phyloP scores from a whole-genome alignment of 2,888 invertebrate genomes.

The Melanophora roralis region DNA sequence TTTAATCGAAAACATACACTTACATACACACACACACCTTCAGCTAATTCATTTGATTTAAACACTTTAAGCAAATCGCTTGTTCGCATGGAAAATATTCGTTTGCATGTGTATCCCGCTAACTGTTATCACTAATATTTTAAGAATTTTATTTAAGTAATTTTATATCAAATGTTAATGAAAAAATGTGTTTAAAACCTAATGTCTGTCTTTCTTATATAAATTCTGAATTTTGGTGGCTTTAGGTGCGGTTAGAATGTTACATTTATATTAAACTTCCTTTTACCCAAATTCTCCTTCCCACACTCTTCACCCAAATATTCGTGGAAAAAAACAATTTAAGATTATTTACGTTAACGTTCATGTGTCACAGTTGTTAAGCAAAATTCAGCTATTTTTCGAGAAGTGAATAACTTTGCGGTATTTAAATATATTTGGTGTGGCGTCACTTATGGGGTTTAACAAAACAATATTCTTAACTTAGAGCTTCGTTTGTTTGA shows the following conservation, averaged over 20 bases:
- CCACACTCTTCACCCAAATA: background rate
- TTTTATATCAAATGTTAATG: constrained; percentile 55
- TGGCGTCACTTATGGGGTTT: constrained; percentile 22
- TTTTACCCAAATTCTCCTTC: background rate
- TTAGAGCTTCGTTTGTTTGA: background rate
- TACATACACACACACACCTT: constrained; percentile 47
- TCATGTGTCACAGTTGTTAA: background rate
- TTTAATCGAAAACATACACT: background rate
- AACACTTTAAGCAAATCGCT: constrained; percentile 50
- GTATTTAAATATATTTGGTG: constrained; percentile 7
- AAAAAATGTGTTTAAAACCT: constrained; percentile 36
- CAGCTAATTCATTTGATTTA: constrained; percentile 57
- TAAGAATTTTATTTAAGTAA: constrained; percentile 50
- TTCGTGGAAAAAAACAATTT: background rate
- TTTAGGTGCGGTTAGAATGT: constrained; percentile 47
- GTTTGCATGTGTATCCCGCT: constrained; percentile 19
- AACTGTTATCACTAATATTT: constrained; percentile 48
- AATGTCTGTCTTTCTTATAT: constrained; percentile 10
- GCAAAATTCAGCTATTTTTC: background rate
- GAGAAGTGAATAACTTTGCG: background rate
- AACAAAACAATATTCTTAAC: background rate
- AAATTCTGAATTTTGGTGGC: background rate
- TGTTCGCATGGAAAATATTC: constrained; percentile 37
- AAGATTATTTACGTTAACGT: background rate
- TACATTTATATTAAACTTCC: constrained; percentile 27